A percentile compares a stretch with the other conserved stretches of the same genome.
Conservation (phyloP, 2,113 vertebrate genomes). For the Onychostruthus taczanowskii region DNA sequence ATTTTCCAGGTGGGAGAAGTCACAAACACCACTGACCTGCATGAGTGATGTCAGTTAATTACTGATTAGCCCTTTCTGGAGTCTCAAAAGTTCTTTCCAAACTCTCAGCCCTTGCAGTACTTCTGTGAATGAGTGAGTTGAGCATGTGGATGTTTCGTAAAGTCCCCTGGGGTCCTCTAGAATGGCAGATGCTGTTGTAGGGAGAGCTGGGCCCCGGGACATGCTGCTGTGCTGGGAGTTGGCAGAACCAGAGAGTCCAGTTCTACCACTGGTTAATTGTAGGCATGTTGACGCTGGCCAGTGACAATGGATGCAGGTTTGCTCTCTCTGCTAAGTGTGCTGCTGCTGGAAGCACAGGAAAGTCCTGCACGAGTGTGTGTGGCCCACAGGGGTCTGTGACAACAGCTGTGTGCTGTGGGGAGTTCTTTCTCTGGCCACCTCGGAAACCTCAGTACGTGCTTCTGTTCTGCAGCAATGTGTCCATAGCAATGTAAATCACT, state of each 20-base stretch:
- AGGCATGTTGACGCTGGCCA: slow-evolving; percentile 52
- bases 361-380: slow-evolving; percentile 11
- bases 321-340: slow-evolving; percentile 33
- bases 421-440: slow-evolving; percentile 17
- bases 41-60: slow-evolving; percentile 66
- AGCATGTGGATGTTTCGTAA: slow-evolving; percentile 61
- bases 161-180: slow-evolving; percentile 61
- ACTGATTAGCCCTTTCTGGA: slow-evolving; percentile 65
- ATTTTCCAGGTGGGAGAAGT: slow-evolving; percentile 65
- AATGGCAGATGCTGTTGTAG: slow-evolving; percentile 37
- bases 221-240: slow-evolving; percentile 63
- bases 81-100: slow-evolving; percentile 67
- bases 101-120: slow-evolving; percentile 61
- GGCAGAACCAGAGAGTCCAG: slow-evolving; percentile 64
- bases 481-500: neutral
- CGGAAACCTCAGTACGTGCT: slow-evolving; percentile 12
- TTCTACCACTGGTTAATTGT: slow-evolving; percentile 15
- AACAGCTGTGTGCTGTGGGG: neutral
- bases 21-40: slow-evolving; percentile 61
- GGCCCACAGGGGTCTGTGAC: neutral
- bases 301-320: slow-evolving; percentile 48
- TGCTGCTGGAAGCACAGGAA: slow-evolving; percentile 31
- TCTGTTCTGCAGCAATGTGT: neutral
- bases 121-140: slow-evolving; percentile 66
- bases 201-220: slow-evolving; percentile 52